Percentiles rank a stretch among this genome's conserved stretches.
phyloP scores from a whole-genome alignment of 2,797 vertebrate species.

The Spheniscus humboldti region DNA sequence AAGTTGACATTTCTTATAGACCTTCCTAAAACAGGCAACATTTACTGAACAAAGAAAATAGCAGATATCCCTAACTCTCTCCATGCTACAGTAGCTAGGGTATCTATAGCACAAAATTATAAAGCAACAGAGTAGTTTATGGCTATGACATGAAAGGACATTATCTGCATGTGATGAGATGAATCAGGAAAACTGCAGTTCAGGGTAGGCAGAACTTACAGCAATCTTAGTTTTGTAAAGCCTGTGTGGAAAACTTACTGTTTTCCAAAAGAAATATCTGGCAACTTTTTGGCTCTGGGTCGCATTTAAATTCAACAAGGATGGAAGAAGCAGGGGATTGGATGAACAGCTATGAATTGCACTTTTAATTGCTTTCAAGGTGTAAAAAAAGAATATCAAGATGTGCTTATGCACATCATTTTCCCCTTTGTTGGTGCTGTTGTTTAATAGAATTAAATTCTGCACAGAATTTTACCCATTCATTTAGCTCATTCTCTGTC shows the following conservation, averaged over 20 bases:
- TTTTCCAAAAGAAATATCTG: not conserved
- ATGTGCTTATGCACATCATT: not conserved
- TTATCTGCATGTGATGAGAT: not conserved
- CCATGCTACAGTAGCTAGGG: not conserved
- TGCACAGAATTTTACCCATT: not conserved
- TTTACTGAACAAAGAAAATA: not conserved
- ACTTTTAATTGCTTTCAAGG: not conserved
- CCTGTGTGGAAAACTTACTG: not conserved
- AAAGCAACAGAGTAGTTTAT: not conserved
- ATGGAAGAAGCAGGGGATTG: not conserved
- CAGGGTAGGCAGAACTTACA: not conserved
- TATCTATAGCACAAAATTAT: not conserved
- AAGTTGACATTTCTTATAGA: not conserved
- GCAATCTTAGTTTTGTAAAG: not conserved
- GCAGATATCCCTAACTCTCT: not conserved
- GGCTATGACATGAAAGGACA: not conserved
- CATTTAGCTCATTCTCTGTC: not conserved
- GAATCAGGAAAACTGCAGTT: not conserved
- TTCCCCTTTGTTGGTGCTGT: not conserved
- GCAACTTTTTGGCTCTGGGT: not conserved
- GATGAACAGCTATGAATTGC: not conserved
- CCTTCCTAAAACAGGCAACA: not conserved
- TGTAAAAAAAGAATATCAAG: not conserved
- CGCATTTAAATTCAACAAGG: not conserved
- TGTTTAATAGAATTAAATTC: not conserved